Evolutionary conservation across 2,113 vertebrate genomes (phyloP), one percentile per base, ranked within the genome.

Genomic region (Centropus unirufus): DNA sequence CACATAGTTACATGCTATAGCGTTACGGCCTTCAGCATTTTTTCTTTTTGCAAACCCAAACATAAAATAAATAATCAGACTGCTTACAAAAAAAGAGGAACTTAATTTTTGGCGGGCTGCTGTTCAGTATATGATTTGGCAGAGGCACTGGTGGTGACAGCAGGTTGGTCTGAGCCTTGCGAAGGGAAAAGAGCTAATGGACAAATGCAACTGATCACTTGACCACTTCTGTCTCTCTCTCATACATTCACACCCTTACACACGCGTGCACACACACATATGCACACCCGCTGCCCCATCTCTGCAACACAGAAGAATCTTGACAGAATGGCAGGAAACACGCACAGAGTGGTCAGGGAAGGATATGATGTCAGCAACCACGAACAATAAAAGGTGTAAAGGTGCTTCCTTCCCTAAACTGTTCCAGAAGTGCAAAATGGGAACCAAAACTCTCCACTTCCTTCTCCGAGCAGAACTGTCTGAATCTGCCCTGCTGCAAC

Each of bases 331-430:
- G 98, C 98, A 98, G 99, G 99, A 99, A 99, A 98, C 98, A 98
- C 98, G 98, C 98, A 98, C 96, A 96, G 97, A 97, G 97, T 83
- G 96, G 97, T 97, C 98, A 97, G 97, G 98, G 98, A 99, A 99
- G 99, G 99, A 99, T 97, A 93, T 99, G 99, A 99, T 98, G 98
- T 99, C 98, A 99, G 98, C 97, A 98, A 98, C 98, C 98, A 97
- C 97, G 98, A 98, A 99, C 98, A 99, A 99, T 99, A 98, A 99
- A 99, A 99, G 99, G 98, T 99, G 98, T 98, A 99, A 99, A 99
- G 99, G 99, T 99, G 99, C 98, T 99, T 99, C 99, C 99, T 99
- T 99, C 98, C 98, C 98, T 98, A 98, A 99, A 99, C 98, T 98
- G 98, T 98, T 98, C 98, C 98, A 98, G 98, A 98, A 98, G 97